These are phyloP conservation scores for Pygmarrhopalites habei DNA, from an alignment of 1,140 invertebrate genomes.

Conservation along the genomic window DNA sequence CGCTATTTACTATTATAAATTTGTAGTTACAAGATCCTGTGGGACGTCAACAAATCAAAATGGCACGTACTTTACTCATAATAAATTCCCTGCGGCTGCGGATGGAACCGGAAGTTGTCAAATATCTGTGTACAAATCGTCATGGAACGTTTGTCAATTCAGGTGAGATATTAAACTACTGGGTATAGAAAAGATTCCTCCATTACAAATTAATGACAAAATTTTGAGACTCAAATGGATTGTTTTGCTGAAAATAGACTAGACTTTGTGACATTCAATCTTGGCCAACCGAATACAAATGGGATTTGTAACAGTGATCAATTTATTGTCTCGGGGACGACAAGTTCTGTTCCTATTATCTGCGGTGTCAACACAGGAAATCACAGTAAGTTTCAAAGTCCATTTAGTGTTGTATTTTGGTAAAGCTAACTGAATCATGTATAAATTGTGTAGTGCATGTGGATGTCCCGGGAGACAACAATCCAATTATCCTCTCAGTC, in stretches of 20 bases:
- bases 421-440: neutral
- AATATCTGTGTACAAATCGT: slow-evolving; percentile 65
- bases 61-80: slow-evolving; percentile 74
- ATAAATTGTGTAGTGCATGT: slow-evolving; percentile 62
- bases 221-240: too few species aligned
- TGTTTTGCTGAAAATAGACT: too few species aligned
- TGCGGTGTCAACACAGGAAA: slow-evolving; percentile 73
- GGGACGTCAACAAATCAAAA: slow-evolving; percentile 67
- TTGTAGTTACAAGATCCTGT: slow-evolving; percentile 66
- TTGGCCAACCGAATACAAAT: slow-evolving; percentile 64
- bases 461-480: slow-evolving; percentile 63
- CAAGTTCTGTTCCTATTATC: slow-evolving; percentile 62
- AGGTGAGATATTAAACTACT: slow-evolving; percentile 49
- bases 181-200: too few species aligned
- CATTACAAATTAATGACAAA: too few species aligned
- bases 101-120: slow-evolving; percentile 74
- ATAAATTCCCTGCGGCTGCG: slow-evolving; percentile 63
- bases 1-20: slow-evolving; percentile 15
- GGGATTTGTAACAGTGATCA: slow-evolving; percentile 75
- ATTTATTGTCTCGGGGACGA: slow-evolving; percentile 73
- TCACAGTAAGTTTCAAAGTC: slow-evolving; percentile 79
- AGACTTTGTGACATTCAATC: slow-evolving; percentile 68
- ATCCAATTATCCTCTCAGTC: slow-evolving; percentile 64
- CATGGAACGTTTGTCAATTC: slow-evolving; percentile 70
- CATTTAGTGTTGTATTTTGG: too few species aligned